Evolutionary conservation across 2,797 vertebrate species (phyloP).

Genomic region (Takifugu ocellatus): DNA sequence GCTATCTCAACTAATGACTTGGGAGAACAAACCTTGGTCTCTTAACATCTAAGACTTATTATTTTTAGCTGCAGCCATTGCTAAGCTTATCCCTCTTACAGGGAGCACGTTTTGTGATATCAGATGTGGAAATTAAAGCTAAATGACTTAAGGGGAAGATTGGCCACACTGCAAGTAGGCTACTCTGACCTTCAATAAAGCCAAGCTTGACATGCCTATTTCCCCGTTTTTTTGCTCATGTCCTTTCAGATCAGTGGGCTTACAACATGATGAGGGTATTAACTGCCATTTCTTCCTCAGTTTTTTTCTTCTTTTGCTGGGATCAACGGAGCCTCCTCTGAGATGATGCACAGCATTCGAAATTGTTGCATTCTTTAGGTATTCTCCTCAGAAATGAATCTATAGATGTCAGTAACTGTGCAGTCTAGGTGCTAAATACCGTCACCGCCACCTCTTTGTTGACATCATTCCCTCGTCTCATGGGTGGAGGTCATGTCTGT

Average conservation of each 20-base stretch:
- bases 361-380: not conserved
- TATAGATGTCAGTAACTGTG: too few relatives aligned
- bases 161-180: slow-evolving; percentile 80
- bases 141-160: slow-evolving; percentile 84
- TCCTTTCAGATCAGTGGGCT: slow-evolving; percentile 55
- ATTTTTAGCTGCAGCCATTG: slow-evolving; percentile 83
- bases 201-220: slow-evolving; percentile 72
- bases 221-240: slow-evolving; percentile 52
- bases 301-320: slow-evolving; percentile 24
- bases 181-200: slow-evolving; percentile 81
- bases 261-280: slow-evolving; percentile 49
- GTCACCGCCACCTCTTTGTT: not conserved
- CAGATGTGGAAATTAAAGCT: slow-evolving; percentile 84
- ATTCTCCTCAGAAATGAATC: not conserved
- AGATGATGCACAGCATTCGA: slow-evolving; percentile 2
- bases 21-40: slow-evolving; percentile 84
- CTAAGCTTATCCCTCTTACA: slow-evolving; percentile 81
- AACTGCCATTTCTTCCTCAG: slow-evolving; percentile 40
- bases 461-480: not conserved
- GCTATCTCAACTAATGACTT: slow-evolving; percentile 84
- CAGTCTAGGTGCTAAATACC: not conserved
- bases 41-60: slow-evolving; percentile 84
- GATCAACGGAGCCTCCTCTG: slow-evolving; percentile 9
- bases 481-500: not conserved
- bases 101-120: slow-evolving; percentile 79